Percentiles rank a stretch among this genome's conserved stretches.
phyloP scores from a whole-genome alignment of 2,797 vertebrate species.

The Phoxinus dragarum region DNA sequence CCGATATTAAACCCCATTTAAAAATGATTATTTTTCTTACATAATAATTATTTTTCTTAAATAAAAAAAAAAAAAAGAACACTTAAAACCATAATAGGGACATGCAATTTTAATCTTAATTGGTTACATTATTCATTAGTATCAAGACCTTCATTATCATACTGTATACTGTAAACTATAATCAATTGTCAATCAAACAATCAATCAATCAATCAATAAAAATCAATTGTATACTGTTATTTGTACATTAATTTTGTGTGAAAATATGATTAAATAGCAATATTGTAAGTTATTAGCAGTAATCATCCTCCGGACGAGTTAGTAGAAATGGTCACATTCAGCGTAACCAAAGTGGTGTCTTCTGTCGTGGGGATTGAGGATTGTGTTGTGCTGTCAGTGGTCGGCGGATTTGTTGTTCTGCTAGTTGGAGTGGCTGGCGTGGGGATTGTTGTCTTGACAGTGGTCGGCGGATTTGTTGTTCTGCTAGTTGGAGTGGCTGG shows the following conservation, averaged over 20 bases:
- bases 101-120: background rate
- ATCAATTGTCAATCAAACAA: background rate
- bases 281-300: background rate
- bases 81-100: background rate
- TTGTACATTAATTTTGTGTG: background rate
- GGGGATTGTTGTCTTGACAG: background rate
- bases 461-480: background rate
- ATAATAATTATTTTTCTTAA: background rate
- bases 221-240: background rate
- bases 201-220: no score
- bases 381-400: background rate
- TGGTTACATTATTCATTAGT: background rate
- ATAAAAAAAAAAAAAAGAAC: background rate
- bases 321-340: no score
- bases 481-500: background rate
- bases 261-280: background rate
- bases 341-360: no score
- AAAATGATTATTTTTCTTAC: background rate
- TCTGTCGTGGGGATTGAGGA: background rate
- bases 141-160: background rate
- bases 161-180: background rate
- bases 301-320: no score
- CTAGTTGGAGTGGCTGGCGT: background rate
- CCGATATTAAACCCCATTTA: background rate
- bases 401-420: background rate